phyloP scores from a whole-genome alignment of 2,113 vertebrate species.

The Apistogramma diplotaenia region DNA sequence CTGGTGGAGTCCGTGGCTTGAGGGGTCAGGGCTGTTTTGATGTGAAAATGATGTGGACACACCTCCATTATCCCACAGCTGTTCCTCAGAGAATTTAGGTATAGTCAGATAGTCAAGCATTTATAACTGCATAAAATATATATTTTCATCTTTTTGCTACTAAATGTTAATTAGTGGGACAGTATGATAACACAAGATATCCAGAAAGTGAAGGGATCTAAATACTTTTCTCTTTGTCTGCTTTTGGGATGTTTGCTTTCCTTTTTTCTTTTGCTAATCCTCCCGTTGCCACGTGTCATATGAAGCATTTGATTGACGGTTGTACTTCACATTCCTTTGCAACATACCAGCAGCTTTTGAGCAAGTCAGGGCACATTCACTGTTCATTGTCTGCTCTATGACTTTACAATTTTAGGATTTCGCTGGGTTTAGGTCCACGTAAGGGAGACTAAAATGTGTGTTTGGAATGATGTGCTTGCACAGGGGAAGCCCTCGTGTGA shows the following conservation, averaged over 20 bases:
- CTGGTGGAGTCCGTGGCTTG: too few relatives aligned
- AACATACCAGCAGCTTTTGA: constrained; percentile 7
- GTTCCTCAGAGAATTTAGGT: background rate
- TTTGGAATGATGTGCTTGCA: constrained; percentile 20
- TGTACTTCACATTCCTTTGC: constrained; percentile 35
- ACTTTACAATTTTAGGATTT: background rate
- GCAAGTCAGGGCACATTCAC: constrained; percentile 21
- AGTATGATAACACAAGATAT: background rate
- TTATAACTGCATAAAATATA: background rate
- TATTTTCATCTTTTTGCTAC: background rate
- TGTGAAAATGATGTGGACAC: too few relatives aligned
- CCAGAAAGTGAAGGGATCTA: background rate
- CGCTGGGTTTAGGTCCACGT: background rate
- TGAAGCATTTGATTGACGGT: background rate
- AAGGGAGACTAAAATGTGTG: background rate
- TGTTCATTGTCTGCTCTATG: background rate
- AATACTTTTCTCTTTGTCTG: background rate
- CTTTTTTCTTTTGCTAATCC: background rate
- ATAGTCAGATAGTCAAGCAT: background rate
- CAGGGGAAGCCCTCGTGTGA: constrained; percentile 90
- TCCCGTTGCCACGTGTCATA: background rate
- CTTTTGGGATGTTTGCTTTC: background rate
- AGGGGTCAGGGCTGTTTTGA: too few relatives aligned
- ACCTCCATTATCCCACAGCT: background rate
- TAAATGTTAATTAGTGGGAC: background rate